These are phyloP conservation scores for Tetramorium simillimum DNA, from an alignment of 1,140 invertebrate species.

Conservation along the genomic window DNA sequence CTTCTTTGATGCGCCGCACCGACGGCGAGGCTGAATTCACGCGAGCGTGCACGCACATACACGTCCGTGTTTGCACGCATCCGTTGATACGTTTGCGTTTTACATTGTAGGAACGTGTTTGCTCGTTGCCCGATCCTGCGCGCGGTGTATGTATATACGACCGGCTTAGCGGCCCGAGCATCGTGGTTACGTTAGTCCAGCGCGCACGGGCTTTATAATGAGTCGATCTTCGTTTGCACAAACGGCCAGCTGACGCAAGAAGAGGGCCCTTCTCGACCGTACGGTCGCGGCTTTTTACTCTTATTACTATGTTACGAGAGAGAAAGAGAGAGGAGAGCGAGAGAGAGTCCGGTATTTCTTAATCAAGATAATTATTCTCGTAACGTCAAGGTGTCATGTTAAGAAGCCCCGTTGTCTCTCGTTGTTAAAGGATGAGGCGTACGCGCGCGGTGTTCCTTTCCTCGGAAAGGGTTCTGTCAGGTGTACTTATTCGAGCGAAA, in stretches of 20 bases:
- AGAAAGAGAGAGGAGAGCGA: too few species aligned
- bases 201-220: slow-evolving; percentile 48
- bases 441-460: slow-evolving; percentile 35
- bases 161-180: slow-evolving; percentile 45
- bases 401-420: slow-evolving; percentile 52
- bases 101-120: slow-evolving; percentile 53
- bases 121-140: slow-evolving; percentile 22
- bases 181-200: slow-evolving; percentile 36
- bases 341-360: slow-evolving; percentile 50
- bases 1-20: slow-evolving; percentile 44
- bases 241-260: slow-evolving; percentile 54
- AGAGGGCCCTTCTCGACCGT: slow-evolving; percentile 13
- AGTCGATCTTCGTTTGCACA: slow-evolving; percentile 61
- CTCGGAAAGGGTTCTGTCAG: slow-evolving; percentile 46
- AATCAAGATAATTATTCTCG: slow-evolving; percentile 67
- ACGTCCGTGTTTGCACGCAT: slow-evolving; percentile 37
- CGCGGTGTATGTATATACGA: slow-evolving; percentile 10
- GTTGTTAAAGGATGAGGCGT: slow-evolving; percentile 55
- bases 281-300: slow-evolving; percentile 52
- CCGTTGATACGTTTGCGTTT: slow-evolving; percentile 51
- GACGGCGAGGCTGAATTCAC: slow-evolving; percentile 46
- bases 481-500: slow-evolving; percentile 69
- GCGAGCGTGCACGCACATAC: slow-evolving; percentile 30
- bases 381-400: slow-evolving; percentile 58
- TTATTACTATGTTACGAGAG: slow-evolving; percentile 48